A percentile compares a stretch with the other conserved stretches of the same genome.
phyloP scores from a whole-genome alignment of 2,113 vertebrate species.

The Oenanthe melanoleuca region DNA sequence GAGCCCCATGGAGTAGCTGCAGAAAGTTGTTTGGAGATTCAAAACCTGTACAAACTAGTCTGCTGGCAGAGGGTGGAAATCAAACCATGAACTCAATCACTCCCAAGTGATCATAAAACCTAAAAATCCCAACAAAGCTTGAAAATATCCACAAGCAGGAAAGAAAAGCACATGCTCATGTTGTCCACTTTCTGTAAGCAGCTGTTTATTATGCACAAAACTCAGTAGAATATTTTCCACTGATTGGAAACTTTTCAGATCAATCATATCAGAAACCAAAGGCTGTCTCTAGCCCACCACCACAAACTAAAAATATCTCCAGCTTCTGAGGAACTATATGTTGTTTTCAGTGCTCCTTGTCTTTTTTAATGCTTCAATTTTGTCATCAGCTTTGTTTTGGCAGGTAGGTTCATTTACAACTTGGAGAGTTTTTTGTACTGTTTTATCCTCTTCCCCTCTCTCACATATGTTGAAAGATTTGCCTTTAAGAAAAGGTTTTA shows the following conservation, averaged over 20 bases:
- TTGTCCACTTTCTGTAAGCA: not conserved
- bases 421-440: not conserved
- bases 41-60: not conserved
- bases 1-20: not conserved
- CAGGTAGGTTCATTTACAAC: conserved; percentile 21
- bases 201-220: not conserved
- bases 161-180: not conserved
- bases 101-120: not conserved
- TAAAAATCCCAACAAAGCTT: not conserved
- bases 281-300: not conserved
- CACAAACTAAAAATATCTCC: not conserved
- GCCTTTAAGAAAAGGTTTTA: conserved; percentile 6
- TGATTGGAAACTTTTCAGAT: not conserved
- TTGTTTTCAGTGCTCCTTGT: not conserved
- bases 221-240: not conserved
- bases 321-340: not conserved
- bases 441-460: not conserved
- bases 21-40: not conserved
- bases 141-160: not conserved
- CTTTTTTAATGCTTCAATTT: not conserved
- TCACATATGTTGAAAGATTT: conserved; percentile 13
- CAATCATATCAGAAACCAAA: not conserved
- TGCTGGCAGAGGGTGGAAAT: not conserved
- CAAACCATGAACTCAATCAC: not conserved
- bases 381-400: conserved; percentile 28